Evolutionary conservation across 2,113 vertebrate genomes (phyloP).

Genomic region (Calidris pygmaea): DNA sequence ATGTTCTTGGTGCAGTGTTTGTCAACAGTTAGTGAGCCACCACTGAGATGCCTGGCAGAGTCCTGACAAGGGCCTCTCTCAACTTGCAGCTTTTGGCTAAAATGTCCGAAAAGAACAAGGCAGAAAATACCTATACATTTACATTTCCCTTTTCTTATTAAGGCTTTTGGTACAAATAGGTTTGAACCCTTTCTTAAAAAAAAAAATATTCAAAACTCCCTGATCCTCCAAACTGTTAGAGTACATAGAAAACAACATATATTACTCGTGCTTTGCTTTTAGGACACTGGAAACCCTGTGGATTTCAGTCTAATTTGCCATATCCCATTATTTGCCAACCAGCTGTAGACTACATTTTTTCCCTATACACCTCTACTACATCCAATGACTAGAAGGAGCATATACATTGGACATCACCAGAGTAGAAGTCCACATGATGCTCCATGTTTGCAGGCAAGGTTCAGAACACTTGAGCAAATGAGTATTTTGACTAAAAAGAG

Average conservation of each 20-base stretch:
- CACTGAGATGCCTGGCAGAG: background rate
- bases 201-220: background rate
- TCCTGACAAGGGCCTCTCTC: background rate
- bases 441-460: background rate
- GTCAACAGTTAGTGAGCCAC: background rate
- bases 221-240: background rate
- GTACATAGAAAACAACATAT: background rate
- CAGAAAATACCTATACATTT: background rate
- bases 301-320: background rate
- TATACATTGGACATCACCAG: background rate
- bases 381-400: background rate
- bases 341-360: background rate
- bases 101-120: background rate
- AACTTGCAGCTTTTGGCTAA: background rate
- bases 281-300: background rate
- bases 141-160: background rate
- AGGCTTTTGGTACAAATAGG: background rate
- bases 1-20: background rate
- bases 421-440: background rate
- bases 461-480: background rate
- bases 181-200: background rate
- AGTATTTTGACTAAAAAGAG: background rate
- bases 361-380: background rate
- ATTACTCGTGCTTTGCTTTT: background rate
- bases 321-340: background rate